Evolutionary conservation across 2,797 vertebrate species (phyloP), one percentile per base, ranked within the genome.

Genomic region (Rallus crepitans): DNA sequence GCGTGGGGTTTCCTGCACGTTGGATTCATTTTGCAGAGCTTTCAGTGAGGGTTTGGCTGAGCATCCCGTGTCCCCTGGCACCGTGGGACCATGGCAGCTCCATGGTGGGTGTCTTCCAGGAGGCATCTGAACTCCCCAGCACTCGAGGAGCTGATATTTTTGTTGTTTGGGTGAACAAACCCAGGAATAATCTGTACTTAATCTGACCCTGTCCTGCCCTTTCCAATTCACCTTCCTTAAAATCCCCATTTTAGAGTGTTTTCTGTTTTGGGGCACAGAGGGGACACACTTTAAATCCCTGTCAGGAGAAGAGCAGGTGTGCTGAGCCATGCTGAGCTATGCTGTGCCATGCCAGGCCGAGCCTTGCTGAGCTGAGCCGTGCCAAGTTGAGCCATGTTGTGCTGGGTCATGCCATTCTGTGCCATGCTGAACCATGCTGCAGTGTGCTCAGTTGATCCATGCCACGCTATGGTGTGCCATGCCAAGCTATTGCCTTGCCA

Each of bases 81-180:
- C 19, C 4, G 1, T 3, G 53, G 35, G 52, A 57, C 63, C 3
- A 1, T 9, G 3, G 3, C 4, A 2, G 21, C 37, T 68, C 59
- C 39, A 70, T n/a, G 57, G 30, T 2, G 13, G 63, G 48, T 9
- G 33, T 15, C 16, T 20, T 2, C 27, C 5, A 4, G 30, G 14
- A 47, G 27, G 20, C 12, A 14, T 10, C 80, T 56, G 57, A 47
- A 15, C 56, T 31, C 40, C 18, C 48, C 37, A 7, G 40, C 11
- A 1, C 40, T 45, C 5, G 9, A 35, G 39, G 14, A 39, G 21
- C 15, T 80, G 8, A 16, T 31, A 9, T 39, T 80, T 61, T 40
- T 53, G 23, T 48, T 56, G 56, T 18, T 71, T 59, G 2, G 12
- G 2, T 40, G 28, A 11, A 18, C 42, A 72, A 37, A 6, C 11